Evolutionary conservation across 2,113 vertebrate genomes (phyloP), one percentile per base, ranked within the genome.

Genomic region (Mesitornis unicolor): DNA sequence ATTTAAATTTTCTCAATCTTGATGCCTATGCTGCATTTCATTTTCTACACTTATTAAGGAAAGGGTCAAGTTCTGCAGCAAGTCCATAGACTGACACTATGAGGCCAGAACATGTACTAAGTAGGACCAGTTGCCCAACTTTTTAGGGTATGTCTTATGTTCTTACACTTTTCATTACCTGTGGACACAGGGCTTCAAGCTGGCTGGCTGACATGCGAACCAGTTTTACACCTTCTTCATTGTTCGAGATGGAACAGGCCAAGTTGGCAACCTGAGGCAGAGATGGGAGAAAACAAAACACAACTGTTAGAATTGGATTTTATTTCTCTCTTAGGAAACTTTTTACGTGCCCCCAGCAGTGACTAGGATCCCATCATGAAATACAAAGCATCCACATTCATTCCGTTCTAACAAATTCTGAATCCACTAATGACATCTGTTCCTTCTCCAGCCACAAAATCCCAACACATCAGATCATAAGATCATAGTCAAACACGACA

Each of bases 221-320:
- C 94, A 99, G 95, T 86, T 99, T 99, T 84, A 99, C 99, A 25
- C 99, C 99, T 97, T 99, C 99, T 94, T 99, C 99, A 9, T 99
- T 99, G 96, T 99, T 99, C 31, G 99, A 99, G 97, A 99, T 99
- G 68, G 99, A 99, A 95, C 99, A 99, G 61, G 99, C 99, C 97
- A 99, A 96, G 97, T 99, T 99, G 94, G 99, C 99, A 91, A 99
- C 99, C 99, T 99, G 61, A 13, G 77, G 60, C 13, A 93, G n/a
- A 48, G 25, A 28, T 13, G 70, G 22, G 24, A 93, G 94, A 40
- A 95, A 90, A 85, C 17, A 95, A 80, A 90, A 78, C 25, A 91
- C 16, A 64, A 6, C 26, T 84, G 60, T 96, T 53, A 95, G 56
- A 57, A 75, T 0, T 20, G 26, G 25, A 12, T 33, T 45, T 79